Base-by-base conservation (phyloP, 30 jellyfish, hydroid and myxozoan genomes). In the Aurelia coerulea region DNA sequence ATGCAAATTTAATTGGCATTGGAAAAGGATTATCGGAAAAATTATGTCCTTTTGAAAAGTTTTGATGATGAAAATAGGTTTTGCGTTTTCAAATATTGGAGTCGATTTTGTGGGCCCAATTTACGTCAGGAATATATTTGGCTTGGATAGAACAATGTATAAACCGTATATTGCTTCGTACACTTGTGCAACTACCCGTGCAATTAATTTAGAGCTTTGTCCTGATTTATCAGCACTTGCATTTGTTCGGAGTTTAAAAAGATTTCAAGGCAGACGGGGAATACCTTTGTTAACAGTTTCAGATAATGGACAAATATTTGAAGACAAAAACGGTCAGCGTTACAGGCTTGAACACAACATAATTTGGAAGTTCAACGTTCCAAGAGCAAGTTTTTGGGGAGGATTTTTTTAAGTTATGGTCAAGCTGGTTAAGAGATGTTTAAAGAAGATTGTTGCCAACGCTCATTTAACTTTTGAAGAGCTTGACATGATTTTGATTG, bases 371-470 rank as follows among this genome's bases (percentile, higher is more conserved):
- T 58, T 49, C 56, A 76, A 76, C 53, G 88, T 59, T 18, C 81
- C 71, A 11, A 11, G n/a, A 11, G 84, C 85, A 10, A 58, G 80
- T 51, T 76, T 85, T 85, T 50, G 92, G 92, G 92, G 92, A 12
- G 90, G 88, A 29, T 49, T 41, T 13, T 37, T 37, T 37, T 50
- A 8, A 32, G n/a, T n/a, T n/a, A n/a, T n/a, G n/a, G n/a, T n/a
- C n/a, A n/a, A n/a, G n/a, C n/a, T n/a, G n/a, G n/a, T n/a, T n/a
- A n/a, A n/a, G n/a, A n/a, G n/a, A n/a, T n/a, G n/a, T n/a, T n/a
- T n/a, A n/a, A n/a, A n/a, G n/a, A n/a, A n/a, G n/a, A n/a, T n/a
- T n/a, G n/a, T n/a, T n/a, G n/a, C n/a, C n/a, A n/a, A n/a, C n/a
- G n/a, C n/a, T n/a, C n/a, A n/a, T n/a, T n/a, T n/a, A n/a, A n/a